These are phyloP conservation scores for Microchrysa polita DNA, from an alignment of 2,888 invertebrate species.

Conservation along the genomic window DNA sequence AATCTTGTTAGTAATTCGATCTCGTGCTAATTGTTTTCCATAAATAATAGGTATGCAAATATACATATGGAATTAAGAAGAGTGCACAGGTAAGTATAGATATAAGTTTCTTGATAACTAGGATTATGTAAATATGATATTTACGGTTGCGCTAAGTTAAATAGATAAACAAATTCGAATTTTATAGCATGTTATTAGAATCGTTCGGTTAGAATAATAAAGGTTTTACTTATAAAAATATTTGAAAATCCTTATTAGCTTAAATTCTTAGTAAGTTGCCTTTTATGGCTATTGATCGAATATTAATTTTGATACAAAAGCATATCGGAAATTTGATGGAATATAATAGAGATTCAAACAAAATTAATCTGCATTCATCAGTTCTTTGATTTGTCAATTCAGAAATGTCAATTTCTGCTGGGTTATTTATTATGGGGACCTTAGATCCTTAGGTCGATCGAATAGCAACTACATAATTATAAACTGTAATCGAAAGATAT, in stretches of 20 bases:
- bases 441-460: too few species aligned
- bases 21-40: slow-evolving; percentile 38
- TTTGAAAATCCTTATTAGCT: background rate
- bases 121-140: slow-evolving; percentile 42
- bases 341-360: too few species aligned
- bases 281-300: background rate
- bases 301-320: background rate
- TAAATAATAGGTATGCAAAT: slow-evolving; percentile 40
- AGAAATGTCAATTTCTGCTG: too few species aligned
- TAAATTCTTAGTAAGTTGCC: slow-evolving; percentile 28
- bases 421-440: too few species aligned
- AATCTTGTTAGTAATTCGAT: slow-evolving; percentile 44
- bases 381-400: too few species aligned
- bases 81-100: background rate
- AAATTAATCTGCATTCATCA: too few species aligned
- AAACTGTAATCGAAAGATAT: too few species aligned
- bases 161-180: slow-evolving; percentile 36
- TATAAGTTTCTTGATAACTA: slow-evolving; percentile 28
- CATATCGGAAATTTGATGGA: too few species aligned
- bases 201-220: background rate
- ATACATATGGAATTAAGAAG: slow-evolving; percentile 23
- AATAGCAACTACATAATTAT: too few species aligned
- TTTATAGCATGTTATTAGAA: slow-evolving; percentile 6
- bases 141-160: slow-evolving; percentile 39
- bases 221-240: slow-evolving; percentile 13